These are phyloP conservation scores for Acanthococcus lagerstroemiae DNA, from an alignment of 2,888 invertebrate species.

Conservation along the genomic window DNA sequence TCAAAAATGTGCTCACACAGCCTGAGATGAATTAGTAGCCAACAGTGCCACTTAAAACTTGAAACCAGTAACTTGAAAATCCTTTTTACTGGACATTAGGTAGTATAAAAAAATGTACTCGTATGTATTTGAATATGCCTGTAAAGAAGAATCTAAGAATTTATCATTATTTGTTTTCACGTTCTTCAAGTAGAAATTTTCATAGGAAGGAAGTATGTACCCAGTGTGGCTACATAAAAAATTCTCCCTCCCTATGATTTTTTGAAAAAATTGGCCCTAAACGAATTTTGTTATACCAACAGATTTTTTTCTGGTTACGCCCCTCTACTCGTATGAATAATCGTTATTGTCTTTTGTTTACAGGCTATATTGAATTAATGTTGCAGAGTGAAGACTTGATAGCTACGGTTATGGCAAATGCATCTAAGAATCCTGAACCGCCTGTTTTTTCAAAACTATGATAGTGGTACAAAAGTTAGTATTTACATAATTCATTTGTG, in stretches of 20 bases:
- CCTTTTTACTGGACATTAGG: too few species aligned
- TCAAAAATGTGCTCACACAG: too few species aligned
- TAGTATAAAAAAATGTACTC: too few species aligned
- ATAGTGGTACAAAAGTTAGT: too few species aligned
- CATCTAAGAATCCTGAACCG: slow-evolving; percentile 55
- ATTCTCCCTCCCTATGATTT: background rate
- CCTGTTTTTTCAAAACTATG: slow-evolving; percentile 72
- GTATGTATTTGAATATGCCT: too few species aligned
- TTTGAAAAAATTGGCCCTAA: background rate
- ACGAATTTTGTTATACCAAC: background rate
- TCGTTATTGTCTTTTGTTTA: background rate
- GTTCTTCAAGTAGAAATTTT: too few species aligned
- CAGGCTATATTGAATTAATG: slow-evolving; percentile 77
- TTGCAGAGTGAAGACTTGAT: slow-evolving; percentile 83
- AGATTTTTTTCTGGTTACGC: background rate
- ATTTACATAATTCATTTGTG: background rate
- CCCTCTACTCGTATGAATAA: background rate
- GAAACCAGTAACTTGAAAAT: too few species aligned
- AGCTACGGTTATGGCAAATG: slow-evolving; percentile 65
- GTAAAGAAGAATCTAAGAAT: too few species aligned
- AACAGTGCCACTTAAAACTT: too few species aligned
- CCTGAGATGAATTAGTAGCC: too few species aligned
- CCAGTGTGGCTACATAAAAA: background rate
- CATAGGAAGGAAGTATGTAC: background rate
- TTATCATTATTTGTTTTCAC: too few species aligned